Conservation (phyloP, 2,888 invertebrate genomes). For the Hedya salicella region DNA sequence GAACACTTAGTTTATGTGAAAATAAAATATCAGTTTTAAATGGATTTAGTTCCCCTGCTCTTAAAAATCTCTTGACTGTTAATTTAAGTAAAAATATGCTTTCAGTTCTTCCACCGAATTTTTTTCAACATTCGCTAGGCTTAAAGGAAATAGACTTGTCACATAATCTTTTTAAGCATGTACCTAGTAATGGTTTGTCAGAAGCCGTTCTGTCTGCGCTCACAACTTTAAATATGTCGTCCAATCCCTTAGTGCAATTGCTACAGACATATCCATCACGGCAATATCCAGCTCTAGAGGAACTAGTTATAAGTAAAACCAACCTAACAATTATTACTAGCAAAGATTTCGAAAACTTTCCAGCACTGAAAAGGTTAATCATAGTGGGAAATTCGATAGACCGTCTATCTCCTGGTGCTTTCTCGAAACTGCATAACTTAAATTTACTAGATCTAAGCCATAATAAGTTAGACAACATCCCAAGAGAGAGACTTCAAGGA, state of each 20-base stretch:
- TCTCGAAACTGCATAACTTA: conserved; percentile 90
- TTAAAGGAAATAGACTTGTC: conserved; percentile 91
- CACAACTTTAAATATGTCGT: conserved; percentile 92
- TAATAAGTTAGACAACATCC: conserved; percentile 92
- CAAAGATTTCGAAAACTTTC: conserved; percentile 94
- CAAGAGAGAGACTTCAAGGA: conserved; percentile 93
- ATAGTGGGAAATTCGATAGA: conserved; percentile 90
- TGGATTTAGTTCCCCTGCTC: conserved; percentile 90
- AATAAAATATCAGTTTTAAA: conserved; percentile 90
- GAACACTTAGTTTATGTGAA: conserved; percentile 89
- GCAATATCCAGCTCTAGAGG: conserved; percentile 91
- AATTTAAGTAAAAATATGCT: conserved; percentile 91
- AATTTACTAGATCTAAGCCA: conserved; percentile 92
- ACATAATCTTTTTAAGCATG: conserved; percentile 90
- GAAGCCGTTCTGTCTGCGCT: conserved; percentile 89
- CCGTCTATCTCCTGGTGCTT: conserved; percentile 93
- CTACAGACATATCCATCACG: conserved; percentile 89
- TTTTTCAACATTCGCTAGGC: conserved; percentile 89
- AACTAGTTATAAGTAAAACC: conserved; percentile 91
- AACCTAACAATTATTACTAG: conserved; percentile 93
- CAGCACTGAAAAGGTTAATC: conserved; percentile 90
- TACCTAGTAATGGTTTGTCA: conserved; percentile 91
- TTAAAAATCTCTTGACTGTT: conserved; percentile 89
- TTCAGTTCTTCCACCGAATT: conserved; percentile 91
- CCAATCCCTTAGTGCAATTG: conserved; percentile 91